Conservation (phyloP, 2,113 vertebrate species). For the Cebus imitator region DNA sequence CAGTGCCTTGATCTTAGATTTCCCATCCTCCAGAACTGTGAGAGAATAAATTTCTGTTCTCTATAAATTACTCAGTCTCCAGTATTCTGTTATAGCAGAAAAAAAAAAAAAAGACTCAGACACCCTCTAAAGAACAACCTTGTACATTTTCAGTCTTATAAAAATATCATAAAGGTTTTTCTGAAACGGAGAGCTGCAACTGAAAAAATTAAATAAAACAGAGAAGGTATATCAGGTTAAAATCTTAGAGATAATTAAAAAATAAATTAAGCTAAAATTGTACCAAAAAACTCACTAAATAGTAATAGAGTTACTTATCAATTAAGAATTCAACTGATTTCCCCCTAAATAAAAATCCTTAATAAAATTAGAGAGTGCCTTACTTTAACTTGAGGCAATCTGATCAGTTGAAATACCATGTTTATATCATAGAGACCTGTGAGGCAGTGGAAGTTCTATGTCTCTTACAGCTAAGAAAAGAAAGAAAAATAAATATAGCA, state of each 20-base stretch:
- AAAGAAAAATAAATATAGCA: slow-evolving; percentile 2
- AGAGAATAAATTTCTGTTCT: neutral
- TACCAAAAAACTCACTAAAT: neutral
- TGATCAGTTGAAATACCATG: neutral
- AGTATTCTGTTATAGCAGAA: neutral
- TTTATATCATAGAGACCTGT: neutral
- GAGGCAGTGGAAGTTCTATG: slow-evolving; percentile 10
- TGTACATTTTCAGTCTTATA: neutral
- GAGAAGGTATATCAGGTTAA: neutral
- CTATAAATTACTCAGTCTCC: neutral
- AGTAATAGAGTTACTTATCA: neutral
- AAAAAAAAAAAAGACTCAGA: neutral
- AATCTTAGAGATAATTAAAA: slow-evolving; percentile 35
- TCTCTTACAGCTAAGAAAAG: neutral
- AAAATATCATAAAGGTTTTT: neutral
- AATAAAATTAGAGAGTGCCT: neutral
- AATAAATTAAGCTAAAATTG: neutral
- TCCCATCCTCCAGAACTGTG: neutral
- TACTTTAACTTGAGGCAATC: neutral
- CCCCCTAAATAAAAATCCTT: slow-evolving; percentile 21
- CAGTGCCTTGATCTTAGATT: neutral
- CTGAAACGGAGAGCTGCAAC: slow-evolving; percentile 22
- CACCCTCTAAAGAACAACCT: neutral
- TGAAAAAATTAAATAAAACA: slow-evolving; percentile 45
- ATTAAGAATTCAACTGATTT: neutral